Evolutionary conservation across 1,140 invertebrate genomes (phyloP).

Genomic region (Diorhabda elongata): DNA sequence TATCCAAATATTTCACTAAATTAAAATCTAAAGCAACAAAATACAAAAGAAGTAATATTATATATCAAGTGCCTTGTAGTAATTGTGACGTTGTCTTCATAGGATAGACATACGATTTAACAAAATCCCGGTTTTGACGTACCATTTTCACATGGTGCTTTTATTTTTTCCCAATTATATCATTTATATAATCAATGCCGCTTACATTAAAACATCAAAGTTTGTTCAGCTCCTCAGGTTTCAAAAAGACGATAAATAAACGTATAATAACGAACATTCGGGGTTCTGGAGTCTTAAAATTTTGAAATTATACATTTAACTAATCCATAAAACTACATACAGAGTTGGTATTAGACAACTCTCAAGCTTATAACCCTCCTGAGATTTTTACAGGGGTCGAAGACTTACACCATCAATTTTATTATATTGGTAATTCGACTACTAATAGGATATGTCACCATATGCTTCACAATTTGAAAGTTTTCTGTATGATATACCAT

Average conservation of each 20-base stretch:
- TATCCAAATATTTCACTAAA: too few species aligned
- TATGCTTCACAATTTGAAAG: constrained; percentile 1
- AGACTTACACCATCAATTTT: constrained; percentile 6
- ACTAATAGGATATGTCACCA: constrained; percentile 9
- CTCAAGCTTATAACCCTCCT: background rate
- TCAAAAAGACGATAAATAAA: background rate
- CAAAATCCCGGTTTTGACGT: too few species aligned
- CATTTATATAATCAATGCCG: too few species aligned
- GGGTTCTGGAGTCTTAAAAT: constrained; percentile 9
- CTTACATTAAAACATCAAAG: too few species aligned
- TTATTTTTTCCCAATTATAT: too few species aligned
- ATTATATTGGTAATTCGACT: constrained; percentile 9
- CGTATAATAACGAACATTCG: constrained; percentile 6
- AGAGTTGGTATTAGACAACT: background rate
- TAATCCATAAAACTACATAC: constrained; percentile 9
- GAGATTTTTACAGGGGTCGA: background rate
- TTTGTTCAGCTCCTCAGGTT: too few species aligned
- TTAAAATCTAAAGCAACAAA: too few species aligned
- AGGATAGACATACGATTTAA: too few species aligned
- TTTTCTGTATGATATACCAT: background rate
- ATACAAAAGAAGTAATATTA: too few species aligned
- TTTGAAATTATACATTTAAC: constrained; percentile 7
- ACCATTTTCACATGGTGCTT: too few species aligned
- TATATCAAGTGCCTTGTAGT: too few species aligned
- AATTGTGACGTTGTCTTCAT: too few species aligned